Base-by-base conservation (phyloP, 2,888 invertebrate species). In the Elgonia sp. region DNA sequence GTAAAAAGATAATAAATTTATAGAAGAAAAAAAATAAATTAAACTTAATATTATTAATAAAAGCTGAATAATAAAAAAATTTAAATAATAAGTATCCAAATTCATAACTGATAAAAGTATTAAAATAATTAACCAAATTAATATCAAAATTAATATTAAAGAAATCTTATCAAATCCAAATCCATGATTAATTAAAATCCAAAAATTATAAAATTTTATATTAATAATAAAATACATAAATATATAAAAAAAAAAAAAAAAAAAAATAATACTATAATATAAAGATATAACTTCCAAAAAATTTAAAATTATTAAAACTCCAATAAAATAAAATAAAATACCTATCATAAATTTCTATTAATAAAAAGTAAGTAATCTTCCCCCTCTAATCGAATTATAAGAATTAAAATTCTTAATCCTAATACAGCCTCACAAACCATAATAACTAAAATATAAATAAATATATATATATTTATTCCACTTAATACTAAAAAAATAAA, bases 1-100 rank as follows among this genome's bases (percentile, higher is more conserved):
- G 96, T 96, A 97, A 96, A 97, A 97, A 92, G 95, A 91, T 95
- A 97, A 95, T 93, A 96, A 95, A 95, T 95, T 96, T 93, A 95
- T 93, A 8, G 94, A 93, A 83, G 93, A 95, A 96, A 97, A 96
- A 93, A 95, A 95, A 91, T 96, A 90, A 94, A 95, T 93, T 94
- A 96, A 95, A 92, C 95, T 94, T 91, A 96, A 89, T 93, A 96
- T 92, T 93, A 96, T 95, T 89, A 96, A 91, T 63, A 46, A 96
- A 87, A 92, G 96, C 87, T 57, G 80, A 92, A 69, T 57, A 8
- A 53, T 8, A 40, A 69, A 29, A 40, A 77, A 55, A 20, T 76
- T 63, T 39, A 57, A 63, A 50, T 95, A 94, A 95, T 92, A 62
- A 46, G 39, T 50, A 53, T 50, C 18, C 57, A 14, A 93, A 63